Evolutionary conservation across 2,797 vertebrate species (phyloP).

Genomic region (Merluccius polli): DNA sequence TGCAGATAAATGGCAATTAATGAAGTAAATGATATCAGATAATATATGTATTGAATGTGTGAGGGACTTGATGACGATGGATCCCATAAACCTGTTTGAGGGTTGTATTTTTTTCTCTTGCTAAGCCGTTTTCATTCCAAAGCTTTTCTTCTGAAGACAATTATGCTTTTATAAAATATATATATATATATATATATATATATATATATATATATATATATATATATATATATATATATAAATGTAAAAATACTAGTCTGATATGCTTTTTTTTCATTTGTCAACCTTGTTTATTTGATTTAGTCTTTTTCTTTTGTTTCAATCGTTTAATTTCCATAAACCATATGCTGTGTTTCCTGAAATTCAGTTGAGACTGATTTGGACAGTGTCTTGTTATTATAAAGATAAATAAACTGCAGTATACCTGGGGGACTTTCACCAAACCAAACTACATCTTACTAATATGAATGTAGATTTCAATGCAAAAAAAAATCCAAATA

Average conservation of each 20-base stretch:
- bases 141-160: conserved; percentile 64
- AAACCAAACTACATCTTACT: conserved; percentile 61
- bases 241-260: conserved; percentile 43
- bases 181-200: conserved; percentile 11
- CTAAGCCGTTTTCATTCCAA: conserved; percentile 72
- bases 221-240: conserved; percentile 19
- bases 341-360: conserved; percentile 28
- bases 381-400: conserved; percentile 38
- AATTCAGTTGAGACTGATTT: conserved; percentile 26
- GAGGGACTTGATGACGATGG: conserved; percentile 21
- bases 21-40: conserved; percentile 46
- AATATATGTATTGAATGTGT: conserved; percentile 69
- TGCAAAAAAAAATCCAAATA: conserved; percentile 55
- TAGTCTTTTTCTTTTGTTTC: conserved; percentile 14
- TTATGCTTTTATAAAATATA: conserved; percentile 68
- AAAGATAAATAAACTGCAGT: conserved; percentile 21
- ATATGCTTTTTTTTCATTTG: conserved; percentile 48
- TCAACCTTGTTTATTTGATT: conserved; percentile 22
- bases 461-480: conserved; percentile 70
- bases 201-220: conserved; percentile 62
- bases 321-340: conserved; percentile 1
- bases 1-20: conserved; percentile 45
- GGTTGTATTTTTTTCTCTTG: not conserved
- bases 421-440: conserved; percentile 51
- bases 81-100: conserved; percentile 45